A percentile compares a stretch with the other conserved stretches of the same genome.
Evolutionary conservation across 2,888 invertebrate species (phyloP).

Genomic region (Taenaris catops): DNA sequence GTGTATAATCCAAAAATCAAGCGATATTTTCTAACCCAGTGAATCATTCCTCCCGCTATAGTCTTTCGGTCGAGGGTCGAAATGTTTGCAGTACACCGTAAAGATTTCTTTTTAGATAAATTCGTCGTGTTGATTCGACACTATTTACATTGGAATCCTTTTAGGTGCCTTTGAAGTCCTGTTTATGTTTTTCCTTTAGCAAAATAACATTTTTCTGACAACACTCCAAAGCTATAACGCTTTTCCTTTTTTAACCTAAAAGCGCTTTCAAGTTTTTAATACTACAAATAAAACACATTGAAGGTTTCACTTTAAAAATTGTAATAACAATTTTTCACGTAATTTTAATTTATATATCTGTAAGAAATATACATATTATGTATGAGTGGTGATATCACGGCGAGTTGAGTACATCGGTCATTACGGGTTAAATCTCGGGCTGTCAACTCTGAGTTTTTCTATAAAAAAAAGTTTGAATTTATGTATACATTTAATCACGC

Average conservation of each 20-base stretch:
- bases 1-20: slow-evolving; percentile 77
- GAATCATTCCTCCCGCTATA: slow-evolving; percentile 55
- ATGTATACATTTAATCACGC: too few species aligned
- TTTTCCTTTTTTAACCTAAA: slow-evolving; percentile 1
- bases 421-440: too few species aligned
- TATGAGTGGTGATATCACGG: too few species aligned
- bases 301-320: too few species aligned
- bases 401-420: too few species aligned
- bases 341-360: too few species aligned
- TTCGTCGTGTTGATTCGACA: slow-evolving; percentile 65
- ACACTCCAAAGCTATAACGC: not conserved
- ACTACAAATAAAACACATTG: too few species aligned
- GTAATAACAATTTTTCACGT: too few species aligned
- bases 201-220: slow-evolving; percentile 2
- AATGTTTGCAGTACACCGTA: slow-evolving; percentile 62
- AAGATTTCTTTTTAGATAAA: slow-evolving; percentile 66
- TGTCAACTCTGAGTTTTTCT: too few species aligned
- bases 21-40: slow-evolving; percentile 73
- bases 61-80: slow-evolving; percentile 48
- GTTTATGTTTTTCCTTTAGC: slow-evolving; percentile 10
- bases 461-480: too few species aligned
- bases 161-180: slow-evolving; percentile 17
- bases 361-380: too few species aligned
- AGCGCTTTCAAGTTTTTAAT: too few species aligned
- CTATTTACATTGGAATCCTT: slow-evolving; percentile 65